Evolutionary conservation across 2,888 invertebrate genomes (phyloP).

Genomic region (Hyppa rectilinea): DNA sequence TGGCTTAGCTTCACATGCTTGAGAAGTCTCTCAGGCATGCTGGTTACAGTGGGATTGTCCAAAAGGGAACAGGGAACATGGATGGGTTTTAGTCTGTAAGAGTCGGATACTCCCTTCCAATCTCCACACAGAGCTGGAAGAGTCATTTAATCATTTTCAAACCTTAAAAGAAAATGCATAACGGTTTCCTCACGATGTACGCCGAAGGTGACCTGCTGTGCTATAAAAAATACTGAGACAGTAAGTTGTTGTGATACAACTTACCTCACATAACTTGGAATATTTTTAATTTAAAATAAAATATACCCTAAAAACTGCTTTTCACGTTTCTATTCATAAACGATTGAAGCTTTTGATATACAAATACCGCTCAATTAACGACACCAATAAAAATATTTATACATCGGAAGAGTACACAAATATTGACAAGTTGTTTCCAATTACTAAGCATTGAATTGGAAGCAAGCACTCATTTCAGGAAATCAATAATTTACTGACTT

Average conservation of each 20-base stretch:
- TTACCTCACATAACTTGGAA: neutral
- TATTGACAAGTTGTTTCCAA: slow-evolving; percentile 45
- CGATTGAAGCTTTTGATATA: neutral
- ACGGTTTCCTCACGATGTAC: too few relatives aligned
- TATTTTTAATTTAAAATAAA: neutral
- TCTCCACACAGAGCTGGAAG: too few relatives aligned
- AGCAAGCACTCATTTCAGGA: slow-evolving; percentile 16
- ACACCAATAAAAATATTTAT: neutral
- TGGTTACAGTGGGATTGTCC: too few relatives aligned
- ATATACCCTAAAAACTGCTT: neutral
- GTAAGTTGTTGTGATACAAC: too few relatives aligned
- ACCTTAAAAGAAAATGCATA: too few relatives aligned
- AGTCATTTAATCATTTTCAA: too few relatives aligned
- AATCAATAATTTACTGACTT: slow-evolving; percentile 37
- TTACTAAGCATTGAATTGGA: slow-evolving; percentile 25
- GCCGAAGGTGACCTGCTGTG: neutral
- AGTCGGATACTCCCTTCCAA: too few relatives aligned
- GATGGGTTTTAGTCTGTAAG: too few relatives aligned
- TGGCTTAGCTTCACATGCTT: too few relatives aligned
- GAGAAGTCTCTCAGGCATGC: too few relatives aligned
- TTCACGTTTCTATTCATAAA: neutral
- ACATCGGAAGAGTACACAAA: slow-evolving; percentile 24
- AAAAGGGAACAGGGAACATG: too few relatives aligned
- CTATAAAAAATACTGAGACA: neutral
- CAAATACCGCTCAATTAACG: slow-evolving; percentile 24